These are phyloP conservation scores for Acanthis flammea DNA, from an alignment of 2,797 vertebrate species.

Conservation along the genomic window DNA sequence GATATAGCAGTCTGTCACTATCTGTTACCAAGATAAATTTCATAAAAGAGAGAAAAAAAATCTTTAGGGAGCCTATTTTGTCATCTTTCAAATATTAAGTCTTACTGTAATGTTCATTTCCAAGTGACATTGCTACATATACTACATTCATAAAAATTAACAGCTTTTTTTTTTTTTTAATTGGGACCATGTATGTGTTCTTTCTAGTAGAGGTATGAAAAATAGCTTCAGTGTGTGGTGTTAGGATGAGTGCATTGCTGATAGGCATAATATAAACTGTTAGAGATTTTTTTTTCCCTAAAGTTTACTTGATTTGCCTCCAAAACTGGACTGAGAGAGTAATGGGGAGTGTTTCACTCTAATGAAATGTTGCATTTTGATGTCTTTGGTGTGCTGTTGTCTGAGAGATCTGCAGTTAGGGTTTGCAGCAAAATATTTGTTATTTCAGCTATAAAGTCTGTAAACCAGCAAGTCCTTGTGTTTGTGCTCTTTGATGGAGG, in stretches of 20 bases:
- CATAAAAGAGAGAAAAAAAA: background rate
- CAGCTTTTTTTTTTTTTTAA: background rate
- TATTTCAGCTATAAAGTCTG: background rate
- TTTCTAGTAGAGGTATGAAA: background rate
- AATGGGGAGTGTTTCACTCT: background rate
- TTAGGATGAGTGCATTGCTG: background rate
- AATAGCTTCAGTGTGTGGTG: background rate
- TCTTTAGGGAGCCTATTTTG: background rate
- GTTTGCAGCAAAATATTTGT: background rate
- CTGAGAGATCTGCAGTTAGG: background rate
- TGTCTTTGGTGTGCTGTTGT: background rate
- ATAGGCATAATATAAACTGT: background rate
- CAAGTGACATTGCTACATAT: background rate
- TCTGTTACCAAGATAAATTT: background rate
- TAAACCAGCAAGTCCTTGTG: background rate
- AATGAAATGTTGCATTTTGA: background rate
- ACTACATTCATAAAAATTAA: background rate
- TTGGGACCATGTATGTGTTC: background rate
- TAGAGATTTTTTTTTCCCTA: background rate
- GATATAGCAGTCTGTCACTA: background rate
- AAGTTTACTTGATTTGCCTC: background rate
- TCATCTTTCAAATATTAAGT: background rate
- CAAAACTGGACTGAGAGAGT: background rate
- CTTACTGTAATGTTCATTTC: background rate
- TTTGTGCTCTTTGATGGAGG: background rate